Conservation (phyloP, 1,140 invertebrate species). For the Drosophila insularis region DNA sequence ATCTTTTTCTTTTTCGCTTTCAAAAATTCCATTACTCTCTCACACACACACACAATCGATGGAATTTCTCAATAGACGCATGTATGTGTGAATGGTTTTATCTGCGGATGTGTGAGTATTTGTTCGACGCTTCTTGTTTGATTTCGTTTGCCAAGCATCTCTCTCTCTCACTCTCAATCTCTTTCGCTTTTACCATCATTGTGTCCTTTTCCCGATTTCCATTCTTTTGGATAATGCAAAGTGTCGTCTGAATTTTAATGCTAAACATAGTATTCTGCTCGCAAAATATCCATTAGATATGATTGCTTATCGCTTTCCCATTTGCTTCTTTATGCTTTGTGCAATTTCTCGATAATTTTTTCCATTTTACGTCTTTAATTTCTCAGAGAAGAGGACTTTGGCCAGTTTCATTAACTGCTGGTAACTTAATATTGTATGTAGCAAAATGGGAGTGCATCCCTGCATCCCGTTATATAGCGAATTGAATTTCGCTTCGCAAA, state of each 20-base stretch:
- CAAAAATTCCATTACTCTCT: conserved; percentile 72
- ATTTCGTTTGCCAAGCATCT: conserved; percentile 26
- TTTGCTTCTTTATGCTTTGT: conserved; percentile 33
- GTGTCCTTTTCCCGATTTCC: background rate
- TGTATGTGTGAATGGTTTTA: conserved; percentile 22
- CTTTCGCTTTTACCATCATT: conserved; percentile 2
- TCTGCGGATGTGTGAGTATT: conserved; percentile 36
- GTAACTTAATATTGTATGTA: conserved; percentile 29
- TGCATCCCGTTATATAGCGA: conserved; percentile 31
- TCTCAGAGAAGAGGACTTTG: background rate
- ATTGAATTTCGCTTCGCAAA: conserved; percentile 50
- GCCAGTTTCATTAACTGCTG: conserved; percentile 31
- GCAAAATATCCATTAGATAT: conserved; percentile 65
- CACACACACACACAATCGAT: conserved; percentile 24
- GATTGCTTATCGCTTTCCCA: conserved; percentile 42
- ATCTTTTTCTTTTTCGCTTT: conserved; percentile 26
- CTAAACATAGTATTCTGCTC: conserved; percentile 71
- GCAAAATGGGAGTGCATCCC: conserved; percentile 17
- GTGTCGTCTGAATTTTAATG: conserved; percentile 64
- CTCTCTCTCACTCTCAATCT: conserved; percentile 11
- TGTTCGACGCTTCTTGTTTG: conserved; percentile 28
- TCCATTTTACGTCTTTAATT: background rate
- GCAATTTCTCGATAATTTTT: conserved; percentile 20
- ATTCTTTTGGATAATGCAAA: conserved; percentile 22
- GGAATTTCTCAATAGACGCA: conserved; percentile 57